These are phyloP conservation scores for Ardeotis arabs DNA, from an alignment of 2,113 vertebrate genomes.

Conservation along the genomic window DNA sequence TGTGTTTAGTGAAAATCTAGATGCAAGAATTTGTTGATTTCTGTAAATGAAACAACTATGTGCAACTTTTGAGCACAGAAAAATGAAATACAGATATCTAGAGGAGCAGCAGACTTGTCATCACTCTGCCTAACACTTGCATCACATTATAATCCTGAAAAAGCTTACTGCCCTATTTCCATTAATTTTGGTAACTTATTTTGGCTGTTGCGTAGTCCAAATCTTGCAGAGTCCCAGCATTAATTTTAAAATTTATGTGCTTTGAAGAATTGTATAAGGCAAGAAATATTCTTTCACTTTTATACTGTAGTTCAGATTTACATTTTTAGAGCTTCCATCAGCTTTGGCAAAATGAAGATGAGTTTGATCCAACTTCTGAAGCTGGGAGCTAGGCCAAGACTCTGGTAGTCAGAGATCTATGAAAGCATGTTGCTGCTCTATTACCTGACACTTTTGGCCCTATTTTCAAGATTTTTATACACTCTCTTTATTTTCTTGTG, in stretches of 20 bases:
- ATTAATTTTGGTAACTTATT: slow-evolving; percentile 47
- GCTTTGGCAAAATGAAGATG: slow-evolving; percentile 67
- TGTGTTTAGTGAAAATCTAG: background rate
- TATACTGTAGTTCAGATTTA: slow-evolving; percentile 30
- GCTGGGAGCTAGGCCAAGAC: slow-evolving; percentile 70
- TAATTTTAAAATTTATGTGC: slow-evolving; percentile 53
- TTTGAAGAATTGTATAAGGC: slow-evolving; percentile 34
- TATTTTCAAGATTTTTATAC: slow-evolving; percentile 51
- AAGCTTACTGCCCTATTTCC: slow-evolving; percentile 28
- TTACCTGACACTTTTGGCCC: slow-evolving; percentile 74
- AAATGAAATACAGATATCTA: background rate
- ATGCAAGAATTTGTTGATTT: background rate
- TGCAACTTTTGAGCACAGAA: background rate
- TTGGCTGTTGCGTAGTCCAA: slow-evolving; percentile 34
- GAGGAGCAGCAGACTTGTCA: slow-evolving; percentile 24
- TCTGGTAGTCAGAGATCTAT: slow-evolving; percentile 68
- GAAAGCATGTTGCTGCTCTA: slow-evolving; percentile 66
- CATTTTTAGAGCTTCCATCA: slow-evolving; percentile 65
- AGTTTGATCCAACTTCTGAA: slow-evolving; percentile 74
- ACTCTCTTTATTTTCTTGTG: slow-evolving; percentile 51
- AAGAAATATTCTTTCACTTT: slow-evolving; percentile 50
- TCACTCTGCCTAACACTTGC: slow-evolving; percentile 39
- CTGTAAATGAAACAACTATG: background rate
- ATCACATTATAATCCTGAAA: slow-evolving; percentile 34
- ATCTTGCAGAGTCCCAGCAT: background rate